Evolutionary conservation across 2,888 invertebrate species (phyloP), one percentile per base, ranked within the genome.

Genomic region (Trichogramma dendrolimi): DNA sequence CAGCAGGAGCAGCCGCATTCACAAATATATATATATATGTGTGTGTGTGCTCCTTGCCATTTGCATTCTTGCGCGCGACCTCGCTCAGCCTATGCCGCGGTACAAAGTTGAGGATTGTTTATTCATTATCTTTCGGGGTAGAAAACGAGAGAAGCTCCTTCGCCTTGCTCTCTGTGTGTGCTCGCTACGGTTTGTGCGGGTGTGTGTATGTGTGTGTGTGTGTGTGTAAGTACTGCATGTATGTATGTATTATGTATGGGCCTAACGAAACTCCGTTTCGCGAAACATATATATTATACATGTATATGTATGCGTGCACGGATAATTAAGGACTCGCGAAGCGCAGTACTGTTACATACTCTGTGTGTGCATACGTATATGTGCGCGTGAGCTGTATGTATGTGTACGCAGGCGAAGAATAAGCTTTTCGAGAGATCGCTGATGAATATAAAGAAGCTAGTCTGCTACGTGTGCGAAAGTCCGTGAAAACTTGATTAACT

Each of bases 401-500:
- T 27, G 27, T 27, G 27, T 27, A 27, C 42, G 49, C 42, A 55
- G 47, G 8, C 11, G 11, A 11, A 14, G 54, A 44, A 38, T 27
- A 27, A 27, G 27, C 27, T 27, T 27, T 27, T 27, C 14, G 54
- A 54, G 27, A 27, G 54, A 54, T 44, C 54, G 40, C 48, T 49
- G 56, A 56, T 56, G 56, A 56, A 56, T 56, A 49, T 56, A 56
- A 56, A 56, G 56, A 40, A 43, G 44, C 43, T 43, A 6, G 51
- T 7, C 4, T 8, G 49, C 44, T 27, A 8, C 11, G 39, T 11
- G n/a, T 39, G 27, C 56, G 55, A 11, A 53, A 57, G 55, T 49
- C 63, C 50, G 51, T 61, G 60, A 61, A 61, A 60, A 61, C 55
- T 58, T 57, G 60, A 63, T 63, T 63, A 60, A 60, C 57, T 58